Conservation (phyloP, 2,888 invertebrate species). For the Dexiosoma caninum region DNA sequence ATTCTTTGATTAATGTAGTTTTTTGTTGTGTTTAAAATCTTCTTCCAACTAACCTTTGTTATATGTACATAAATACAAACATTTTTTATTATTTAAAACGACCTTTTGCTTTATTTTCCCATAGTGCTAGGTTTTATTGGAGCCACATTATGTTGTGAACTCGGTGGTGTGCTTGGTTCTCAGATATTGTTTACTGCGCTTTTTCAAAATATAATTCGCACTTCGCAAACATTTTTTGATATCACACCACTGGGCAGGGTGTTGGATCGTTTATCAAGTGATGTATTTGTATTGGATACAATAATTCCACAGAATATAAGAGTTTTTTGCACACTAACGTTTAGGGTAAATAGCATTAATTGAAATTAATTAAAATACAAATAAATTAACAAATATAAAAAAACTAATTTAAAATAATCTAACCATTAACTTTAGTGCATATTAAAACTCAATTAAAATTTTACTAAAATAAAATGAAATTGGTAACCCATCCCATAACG, state of each 20-base stretch:
- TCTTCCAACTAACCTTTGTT: not conserved
- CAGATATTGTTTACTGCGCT: slow-evolving; percentile 78
- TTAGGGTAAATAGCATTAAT: slow-evolving; percentile 72
- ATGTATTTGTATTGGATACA: slow-evolving; percentile 80
- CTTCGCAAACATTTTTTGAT: slow-evolving; percentile 82
- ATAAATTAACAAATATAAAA: not conserved
- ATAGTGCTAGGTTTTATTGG: slow-evolving; percentile 71
- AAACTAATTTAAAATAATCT: not conserved
- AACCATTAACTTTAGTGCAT: not conserved
- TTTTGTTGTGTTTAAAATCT: not conserved
- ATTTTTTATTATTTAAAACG: too few species aligned
- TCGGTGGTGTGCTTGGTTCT: slow-evolving; percentile 79
- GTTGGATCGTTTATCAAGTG: slow-evolving; percentile 81
- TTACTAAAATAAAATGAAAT: slow-evolving; percentile 1
- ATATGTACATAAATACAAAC: not conserved
- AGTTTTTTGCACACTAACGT: slow-evolving; percentile 66
- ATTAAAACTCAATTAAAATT: not conserved
- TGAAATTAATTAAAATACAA: not conserved
- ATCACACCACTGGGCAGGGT: slow-evolving; percentile 82
- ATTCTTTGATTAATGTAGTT: too few species aligned
- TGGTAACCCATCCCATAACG: not conserved
- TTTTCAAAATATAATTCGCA: slow-evolving; percentile 79
- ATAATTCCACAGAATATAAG: slow-evolving; percentile 77
- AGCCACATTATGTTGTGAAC: slow-evolving; percentile 75
- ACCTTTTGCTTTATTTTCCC: too few species aligned